Base-by-base conservation (phyloP, 2,888 invertebrate genomes). In the Theodoxus fluviatilis region DNA sequence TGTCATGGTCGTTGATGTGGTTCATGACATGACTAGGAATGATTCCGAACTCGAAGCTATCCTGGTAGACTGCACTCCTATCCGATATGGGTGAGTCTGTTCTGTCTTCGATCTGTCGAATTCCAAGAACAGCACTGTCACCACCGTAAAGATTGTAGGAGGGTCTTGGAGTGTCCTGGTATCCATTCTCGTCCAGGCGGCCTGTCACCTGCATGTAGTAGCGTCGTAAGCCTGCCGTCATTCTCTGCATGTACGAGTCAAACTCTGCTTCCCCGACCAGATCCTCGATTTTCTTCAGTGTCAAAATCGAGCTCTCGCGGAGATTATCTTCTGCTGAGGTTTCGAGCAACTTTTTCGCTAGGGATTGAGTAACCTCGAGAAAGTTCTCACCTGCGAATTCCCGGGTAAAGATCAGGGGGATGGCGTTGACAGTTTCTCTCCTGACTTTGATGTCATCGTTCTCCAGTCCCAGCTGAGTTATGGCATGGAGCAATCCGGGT, bases 1-100 rank as follows among this genome's bases (percentile, higher is more conserved):
- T 91, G 43, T 90, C 90, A 89, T 91, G 86, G 74, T 88, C 87
- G 70, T 83, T 82, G 2, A 89, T 81, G 75, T 85, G 84, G 40
- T 80, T 82, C 79, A 87, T 86, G 18, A 89, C 78, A 70, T 85
- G 82, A 76, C 83, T 81, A 73, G 88, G 88, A 67, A 89, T 83
- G 38, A 89, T 83, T 18, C 88, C 88, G 79, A 86, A 89, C 72
- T 85, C 83, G 64, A 75, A 77, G 25, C 78, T 77, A 59, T 81
- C 81, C 47, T 79, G 77, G 75, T 79, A 78, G 33, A 77, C 72
- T 64, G 79, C 78, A 52, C 72, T n/a, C n/a, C n/a, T n/a, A n/a
- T n/a, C n/a, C n/a, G n/a, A n/a, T n/a, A n/a, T n/a, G n/a, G n/a
- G n/a, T n/a, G n/a, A n/a, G n/a, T n/a, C n/a, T n/a, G n/a, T n/a